Evolutionary conservation across 1,140 invertebrate species (phyloP), one percentile per base, ranked within the genome.

Genomic region (Amyelois transitella): DNA sequence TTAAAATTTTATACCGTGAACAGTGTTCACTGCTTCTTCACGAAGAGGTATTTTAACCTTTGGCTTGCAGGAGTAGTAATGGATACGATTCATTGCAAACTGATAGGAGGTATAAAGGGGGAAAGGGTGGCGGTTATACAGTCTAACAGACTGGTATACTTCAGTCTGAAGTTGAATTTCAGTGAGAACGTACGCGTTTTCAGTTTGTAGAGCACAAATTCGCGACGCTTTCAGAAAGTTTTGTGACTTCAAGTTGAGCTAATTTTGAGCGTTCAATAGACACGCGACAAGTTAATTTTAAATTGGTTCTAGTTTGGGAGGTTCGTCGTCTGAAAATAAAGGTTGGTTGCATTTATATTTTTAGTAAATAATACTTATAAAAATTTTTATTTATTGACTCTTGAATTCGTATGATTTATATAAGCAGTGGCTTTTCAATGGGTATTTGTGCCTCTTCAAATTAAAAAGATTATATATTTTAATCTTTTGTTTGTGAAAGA

Each of bases 161-260:
- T 73, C 67, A 82, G 79, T 82, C 59, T 72, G 64, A 66, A 50
- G 57, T 38, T 38, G 48, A 57, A 52, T 51, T 32, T 57, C 58
- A 47, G 58, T 22, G 43, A 44, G 53, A 55, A 60, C 52, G 58
- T 55, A 69, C 68, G 70, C 65, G 52, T 53, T 57, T 47, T 19
- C 6, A 32, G 55, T 56, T 55, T 58, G 25, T 24, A 25, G 43
- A 32, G 53, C 14, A 58, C 18, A 70, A 55, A 57, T 53, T 72
- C 75, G 79, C 72, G 66, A 69, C 51, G 48, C 45, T 17, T 54
- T 59, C 49, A 71, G 45, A 76, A 79, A 79, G 69, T 80, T 81
- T 79, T 55, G 79, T 77, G 71, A 69, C 49, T 62, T 48, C 58
- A 51, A 52, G 57, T 60, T 58, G 45, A 21, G 58, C 62, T 64